A percentile compares a stretch with the other conserved stretches of the same genome.
These are phyloP conservation scores for Bombus turneri DNA, from an alignment of 1,140 invertebrate species.

Conservation along the genomic window DNA sequence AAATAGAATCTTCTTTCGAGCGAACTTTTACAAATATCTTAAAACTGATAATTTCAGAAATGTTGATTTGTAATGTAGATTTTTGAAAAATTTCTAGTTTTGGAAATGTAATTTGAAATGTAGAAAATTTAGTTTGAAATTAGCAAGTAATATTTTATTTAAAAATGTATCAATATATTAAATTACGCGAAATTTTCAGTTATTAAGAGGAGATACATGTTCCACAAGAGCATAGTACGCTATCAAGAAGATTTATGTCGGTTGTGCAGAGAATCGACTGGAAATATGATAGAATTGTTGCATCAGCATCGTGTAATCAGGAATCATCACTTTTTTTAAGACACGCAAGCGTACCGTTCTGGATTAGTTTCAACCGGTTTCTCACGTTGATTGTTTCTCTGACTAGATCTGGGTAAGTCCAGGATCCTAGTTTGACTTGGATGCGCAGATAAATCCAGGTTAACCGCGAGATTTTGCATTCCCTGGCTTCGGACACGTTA, in stretches of 20 bases:
- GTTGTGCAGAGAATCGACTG: not conserved
- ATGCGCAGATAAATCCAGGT: not conserved
- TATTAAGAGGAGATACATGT: not conserved
- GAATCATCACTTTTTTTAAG: not conserved
- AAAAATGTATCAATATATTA: not conserved
- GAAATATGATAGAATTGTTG: not conserved
- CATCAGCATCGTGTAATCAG: too few relatives aligned
- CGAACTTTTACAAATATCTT: not conserved
- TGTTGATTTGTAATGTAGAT: too few relatives aligned
- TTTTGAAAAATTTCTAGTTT: too few relatives aligned
- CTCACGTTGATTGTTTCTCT: not conserved
- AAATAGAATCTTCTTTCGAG: not conserved
- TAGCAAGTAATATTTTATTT: not conserved
- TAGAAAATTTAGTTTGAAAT: not conserved
- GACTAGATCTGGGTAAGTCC: not conserved
- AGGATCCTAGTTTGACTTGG: not conserved
- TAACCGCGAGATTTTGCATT: conserved; percentile 16
- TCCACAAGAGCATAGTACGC: too few relatives aligned
- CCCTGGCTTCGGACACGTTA: not conserved
- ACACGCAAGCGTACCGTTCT: not conserved
- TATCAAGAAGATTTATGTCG: not conserved
- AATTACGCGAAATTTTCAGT: not conserved
- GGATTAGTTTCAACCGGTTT: not conserved
- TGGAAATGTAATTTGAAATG: not conserved
- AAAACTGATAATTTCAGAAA: not conserved